Conservation (phyloP, 2,113 vertebrate species). For the Catharus fuscescens region DNA sequence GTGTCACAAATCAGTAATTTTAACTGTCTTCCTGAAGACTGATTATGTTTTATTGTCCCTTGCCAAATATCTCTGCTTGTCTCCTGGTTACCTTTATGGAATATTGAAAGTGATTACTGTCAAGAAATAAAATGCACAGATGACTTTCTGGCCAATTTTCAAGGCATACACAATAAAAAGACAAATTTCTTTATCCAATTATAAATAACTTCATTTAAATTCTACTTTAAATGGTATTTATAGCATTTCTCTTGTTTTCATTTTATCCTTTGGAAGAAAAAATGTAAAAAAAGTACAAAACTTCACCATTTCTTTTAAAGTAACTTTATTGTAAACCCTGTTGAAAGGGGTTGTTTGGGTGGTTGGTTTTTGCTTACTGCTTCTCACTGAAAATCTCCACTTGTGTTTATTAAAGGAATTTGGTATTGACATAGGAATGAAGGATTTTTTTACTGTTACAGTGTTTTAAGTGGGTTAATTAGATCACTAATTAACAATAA, state of each 20-base stretch:
- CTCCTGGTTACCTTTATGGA: conserved; percentile 68
- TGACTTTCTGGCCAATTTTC: conserved; percentile 70
- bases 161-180: conserved; percentile 39
- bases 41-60: conserved; percentile 72
- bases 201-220: conserved; percentile 41
- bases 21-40: conserved; percentile 78
- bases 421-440: background rate
- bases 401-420: background rate
- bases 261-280: background rate
- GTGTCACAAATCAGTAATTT: conserved; percentile 77
- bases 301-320: background rate
- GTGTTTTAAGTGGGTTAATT: background rate
- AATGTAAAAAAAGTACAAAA: background rate
- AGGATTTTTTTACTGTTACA: background rate
- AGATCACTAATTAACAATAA: background rate
- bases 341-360: background rate
- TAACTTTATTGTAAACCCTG: background rate
- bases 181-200: conserved; percentile 46
- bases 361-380: background rate
- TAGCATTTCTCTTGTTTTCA: conserved; percentile 7
- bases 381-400: background rate
- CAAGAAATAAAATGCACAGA: conserved; percentile 71
- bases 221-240: conserved; percentile 20
- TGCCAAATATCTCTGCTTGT: conserved; percentile 62
- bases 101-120: conserved; percentile 77